Evolutionary conservation across 2,888 invertebrate genomes (phyloP).

Genomic region (Drosophila lacicola): DNA sequence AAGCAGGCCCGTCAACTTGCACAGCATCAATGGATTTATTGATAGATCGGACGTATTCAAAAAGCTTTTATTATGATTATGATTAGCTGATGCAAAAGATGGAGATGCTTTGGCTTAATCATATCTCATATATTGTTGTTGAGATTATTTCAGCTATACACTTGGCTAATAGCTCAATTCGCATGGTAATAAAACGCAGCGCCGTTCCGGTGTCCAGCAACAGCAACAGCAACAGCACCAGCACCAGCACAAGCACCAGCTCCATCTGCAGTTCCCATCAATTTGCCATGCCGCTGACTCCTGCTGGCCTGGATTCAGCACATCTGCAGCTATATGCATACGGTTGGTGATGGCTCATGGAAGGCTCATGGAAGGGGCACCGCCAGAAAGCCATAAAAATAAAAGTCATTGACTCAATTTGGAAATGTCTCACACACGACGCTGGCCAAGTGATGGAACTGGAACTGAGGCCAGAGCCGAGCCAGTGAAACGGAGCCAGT

Average conservation of each 20-base stretch:
- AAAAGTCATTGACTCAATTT: conserved; percentile 81
- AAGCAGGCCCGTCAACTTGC: background rate
- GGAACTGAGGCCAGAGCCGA: conserved; percentile 5
- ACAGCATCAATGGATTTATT: background rate
- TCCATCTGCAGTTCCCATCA: conserved; percentile 33
- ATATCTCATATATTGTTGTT: conserved; percentile 11
- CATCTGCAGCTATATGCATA: conserved; percentile 24
- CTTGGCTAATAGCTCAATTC: conserved; percentile 73
- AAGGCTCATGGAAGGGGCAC: conserved; percentile 9
- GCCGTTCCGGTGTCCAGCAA: conserved; percentile 26
- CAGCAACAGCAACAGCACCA: background rate
- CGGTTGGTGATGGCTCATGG: conserved; percentile 13
- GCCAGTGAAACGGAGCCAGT: conserved; percentile 30
- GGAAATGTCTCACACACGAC: conserved; percentile 71
- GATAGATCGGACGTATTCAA: conserved; percentile 1
- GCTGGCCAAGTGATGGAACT: conserved; percentile 19
- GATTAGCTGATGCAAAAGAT: background rate
- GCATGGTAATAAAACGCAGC: conserved; percentile 59
- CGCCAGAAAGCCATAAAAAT: conserved; percentile 62
- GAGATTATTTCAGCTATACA: conserved; percentile 25
- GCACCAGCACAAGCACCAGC: background rate
- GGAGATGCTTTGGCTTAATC: conserved; percentile 1
- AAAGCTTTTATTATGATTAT: conserved; percentile 3
- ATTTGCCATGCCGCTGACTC: conserved; percentile 38
- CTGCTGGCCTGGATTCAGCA: conserved; percentile 39